Evolutionary conservation across 2,888 invertebrate species (phyloP).

Genomic region (Himalopsyche kuldschensis): DNA sequence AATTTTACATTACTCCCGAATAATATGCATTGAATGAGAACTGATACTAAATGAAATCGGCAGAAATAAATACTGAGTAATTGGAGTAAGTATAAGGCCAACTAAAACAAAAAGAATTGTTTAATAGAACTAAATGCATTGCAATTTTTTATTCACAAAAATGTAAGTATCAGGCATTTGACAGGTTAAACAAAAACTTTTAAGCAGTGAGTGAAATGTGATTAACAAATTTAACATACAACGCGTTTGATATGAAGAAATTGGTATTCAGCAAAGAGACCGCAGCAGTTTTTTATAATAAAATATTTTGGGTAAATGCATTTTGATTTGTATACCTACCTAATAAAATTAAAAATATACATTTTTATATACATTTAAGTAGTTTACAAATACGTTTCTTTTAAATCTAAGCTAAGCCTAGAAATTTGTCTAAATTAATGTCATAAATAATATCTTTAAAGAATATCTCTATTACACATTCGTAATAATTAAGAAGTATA

Average conservation of each 20-base stretch:
- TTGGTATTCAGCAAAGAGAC: neutral
- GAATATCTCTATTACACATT: neutral
- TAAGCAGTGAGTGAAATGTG: too few relatives aligned
- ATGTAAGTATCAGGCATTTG: too few relatives aligned
- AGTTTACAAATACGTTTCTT: slow-evolving; percentile 4
- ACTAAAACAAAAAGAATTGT: too few relatives aligned
- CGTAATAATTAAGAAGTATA: neutral
- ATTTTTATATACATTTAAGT: slow-evolving; percentile 3
- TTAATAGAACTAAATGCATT: too few relatives aligned
- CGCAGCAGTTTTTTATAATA: neutral
- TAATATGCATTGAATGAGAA: too few relatives aligned
- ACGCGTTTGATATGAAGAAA: neutral
- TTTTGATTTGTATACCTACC: neutral
- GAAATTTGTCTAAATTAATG: neutral
- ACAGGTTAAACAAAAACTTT: too few relatives aligned
- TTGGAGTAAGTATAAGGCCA: too few relatives aligned
- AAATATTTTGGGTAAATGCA: slow-evolving; percentile 16
- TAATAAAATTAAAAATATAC: neutral
- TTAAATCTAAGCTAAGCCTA: neutral
- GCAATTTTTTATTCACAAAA: too few relatives aligned
- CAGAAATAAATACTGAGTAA: too few relatives aligned
- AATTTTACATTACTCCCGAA: too few relatives aligned
- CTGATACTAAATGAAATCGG: too few relatives aligned
- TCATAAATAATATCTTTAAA: neutral
- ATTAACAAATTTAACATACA: too few relatives aligned